Percentiles rank a stretch among this genome's conserved stretches.
Conservation (phyloP, 2,797 vertebrate genomes). For the Myotis myotis region DNA sequence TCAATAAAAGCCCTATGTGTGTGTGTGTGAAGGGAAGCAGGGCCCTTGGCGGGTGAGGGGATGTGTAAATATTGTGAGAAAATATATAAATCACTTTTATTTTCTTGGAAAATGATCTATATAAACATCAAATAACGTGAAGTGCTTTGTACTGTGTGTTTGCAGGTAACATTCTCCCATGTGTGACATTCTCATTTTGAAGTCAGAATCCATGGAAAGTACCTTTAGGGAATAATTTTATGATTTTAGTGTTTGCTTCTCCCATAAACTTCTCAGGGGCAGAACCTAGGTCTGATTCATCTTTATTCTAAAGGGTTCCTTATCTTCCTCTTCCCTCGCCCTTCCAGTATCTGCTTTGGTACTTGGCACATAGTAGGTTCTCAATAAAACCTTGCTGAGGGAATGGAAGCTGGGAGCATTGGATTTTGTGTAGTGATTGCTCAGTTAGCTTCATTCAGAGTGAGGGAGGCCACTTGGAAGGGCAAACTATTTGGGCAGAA, state of each 20-base stretch:
- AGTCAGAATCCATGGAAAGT: constrained; percentile 34
- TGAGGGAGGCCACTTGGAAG: not conserved
- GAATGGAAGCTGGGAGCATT: not conserved
- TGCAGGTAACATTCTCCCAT: constrained; percentile 47
- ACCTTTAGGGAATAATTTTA: constrained; percentile 42
- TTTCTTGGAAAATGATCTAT: constrained; percentile 70
- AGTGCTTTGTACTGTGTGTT: constrained; percentile 64
- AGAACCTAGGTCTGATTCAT: not conserved
- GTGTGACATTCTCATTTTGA: constrained; percentile 56
- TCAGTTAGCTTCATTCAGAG: not conserved
- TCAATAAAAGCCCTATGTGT: constrained; percentile 60
- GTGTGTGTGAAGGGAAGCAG: constrained; percentile 62
- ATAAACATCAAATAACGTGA: constrained; percentile 61
- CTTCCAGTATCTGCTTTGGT: not conserved
- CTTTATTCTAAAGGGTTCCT: not conserved
- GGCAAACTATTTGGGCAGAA: not conserved
- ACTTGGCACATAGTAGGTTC: not conserved
- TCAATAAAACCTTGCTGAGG: not conserved
- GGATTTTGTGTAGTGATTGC: not conserved
- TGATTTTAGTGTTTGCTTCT: constrained; percentile 39
- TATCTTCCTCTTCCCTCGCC: not conserved
- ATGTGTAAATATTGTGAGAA: constrained; percentile 57
- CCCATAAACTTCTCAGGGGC: not conserved
- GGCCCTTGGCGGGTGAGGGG: not conserved
- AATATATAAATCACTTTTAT: constrained; percentile 73